phyloP scores from a whole-genome alignment of 2,888 invertebrate species.

The Congeria kusceri region DNA sequence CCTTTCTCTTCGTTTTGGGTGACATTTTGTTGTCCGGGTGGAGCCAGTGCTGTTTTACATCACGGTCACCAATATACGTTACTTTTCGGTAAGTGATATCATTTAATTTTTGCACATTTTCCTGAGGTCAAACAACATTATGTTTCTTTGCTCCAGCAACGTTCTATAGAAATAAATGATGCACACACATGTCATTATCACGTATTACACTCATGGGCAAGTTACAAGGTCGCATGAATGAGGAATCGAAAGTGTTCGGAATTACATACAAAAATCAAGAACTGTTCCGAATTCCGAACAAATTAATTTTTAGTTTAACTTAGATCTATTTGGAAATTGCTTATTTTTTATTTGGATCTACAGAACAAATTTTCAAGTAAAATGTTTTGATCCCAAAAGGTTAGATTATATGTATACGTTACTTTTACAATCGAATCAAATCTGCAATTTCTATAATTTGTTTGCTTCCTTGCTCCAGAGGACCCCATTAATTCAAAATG shows the following conservation, averaged over 20 bases:
- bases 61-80: neutral
- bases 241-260: constrained; percentile 4
- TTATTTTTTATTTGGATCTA: no score
- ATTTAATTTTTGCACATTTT: constrained; percentile 5
- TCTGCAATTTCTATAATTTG: no score
- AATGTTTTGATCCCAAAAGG: no score
- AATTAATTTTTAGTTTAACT: neutral
- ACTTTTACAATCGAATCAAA: no score
- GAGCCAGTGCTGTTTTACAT: neutral
- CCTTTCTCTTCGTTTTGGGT: neutral
- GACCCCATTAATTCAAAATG: no score
- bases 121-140: neutral
- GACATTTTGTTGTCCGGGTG: constrained; percentile 5
- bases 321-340: no score
- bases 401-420: no score
- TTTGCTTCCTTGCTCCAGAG: no score
- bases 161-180: constrained; percentile 3
- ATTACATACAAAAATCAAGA: constrained; percentile 7
- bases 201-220: neutral
- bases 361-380: no score
- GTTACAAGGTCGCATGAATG: neutral
- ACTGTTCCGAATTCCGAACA: constrained; percentile 11
- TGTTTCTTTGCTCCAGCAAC: neutral
- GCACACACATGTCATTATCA: neutral
- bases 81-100: neutral